These are phyloP conservation scores for Anodontia alba DNA, from an alignment of 2,888 invertebrate genomes.

Conservation along the genomic window DNA sequence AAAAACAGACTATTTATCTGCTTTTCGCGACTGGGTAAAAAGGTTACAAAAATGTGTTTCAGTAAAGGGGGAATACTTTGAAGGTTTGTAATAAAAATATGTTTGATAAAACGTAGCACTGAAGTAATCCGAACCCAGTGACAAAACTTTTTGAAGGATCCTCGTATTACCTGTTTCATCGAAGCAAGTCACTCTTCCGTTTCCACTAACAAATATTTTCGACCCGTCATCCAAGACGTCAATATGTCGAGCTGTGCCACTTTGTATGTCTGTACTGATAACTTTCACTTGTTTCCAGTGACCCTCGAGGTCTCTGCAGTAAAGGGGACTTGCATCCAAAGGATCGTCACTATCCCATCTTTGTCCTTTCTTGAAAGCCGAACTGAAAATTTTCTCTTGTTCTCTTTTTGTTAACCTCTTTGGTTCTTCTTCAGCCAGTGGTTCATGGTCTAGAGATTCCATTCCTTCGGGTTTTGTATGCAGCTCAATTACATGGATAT, in stretches of 20 bases:
- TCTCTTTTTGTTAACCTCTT: neutral
- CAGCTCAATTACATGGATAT: conserved; percentile 44
- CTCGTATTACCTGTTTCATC: conserved; percentile 42
- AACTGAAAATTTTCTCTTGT: neutral
- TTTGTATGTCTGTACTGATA: conserved; percentile 20
- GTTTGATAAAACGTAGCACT: no score
- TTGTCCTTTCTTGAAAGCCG: neutral
- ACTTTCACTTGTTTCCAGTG: conserved; percentile 1
- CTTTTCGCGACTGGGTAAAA: no score
- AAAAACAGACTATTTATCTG: no score
- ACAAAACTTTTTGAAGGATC: no score
- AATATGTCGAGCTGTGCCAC: conserved; percentile 38
- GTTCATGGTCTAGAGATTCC: neutral
- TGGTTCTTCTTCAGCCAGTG: neutral
- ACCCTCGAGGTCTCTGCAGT: conserved; percentile 6
- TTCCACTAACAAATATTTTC: conserved; percentile 37
- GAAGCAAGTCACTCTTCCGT: conserved; percentile 40
- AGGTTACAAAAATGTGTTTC: no score
- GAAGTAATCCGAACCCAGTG: no score
- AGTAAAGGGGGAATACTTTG: no score
- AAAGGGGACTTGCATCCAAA: neutral
- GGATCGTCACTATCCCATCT: conserved; percentile 5
- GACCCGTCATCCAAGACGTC: conserved; percentile 28
- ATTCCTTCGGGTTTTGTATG: neutral
- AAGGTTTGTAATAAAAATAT: no score